Conservation (phyloP, 1,140 invertebrate species). For the Proales similis region DNA sequence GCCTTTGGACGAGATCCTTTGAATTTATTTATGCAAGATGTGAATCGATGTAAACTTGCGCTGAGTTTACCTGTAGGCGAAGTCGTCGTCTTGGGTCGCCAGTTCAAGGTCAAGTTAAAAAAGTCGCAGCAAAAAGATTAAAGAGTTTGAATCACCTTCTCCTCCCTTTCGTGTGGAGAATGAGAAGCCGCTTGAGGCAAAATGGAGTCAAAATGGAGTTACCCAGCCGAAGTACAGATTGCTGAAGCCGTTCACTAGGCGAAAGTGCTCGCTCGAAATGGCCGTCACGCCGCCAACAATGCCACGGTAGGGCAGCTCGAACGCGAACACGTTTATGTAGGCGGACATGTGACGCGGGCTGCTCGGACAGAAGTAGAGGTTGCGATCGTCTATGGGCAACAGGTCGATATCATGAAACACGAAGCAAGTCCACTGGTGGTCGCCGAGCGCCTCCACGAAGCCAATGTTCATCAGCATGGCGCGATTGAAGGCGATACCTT, state of each 20-base stretch:
- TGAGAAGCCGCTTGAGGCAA: background rate
- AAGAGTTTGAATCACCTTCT: slow-evolving; percentile 31
- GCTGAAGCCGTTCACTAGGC: slow-evolving; percentile 77
- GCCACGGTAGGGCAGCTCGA: slow-evolving; percentile 66
- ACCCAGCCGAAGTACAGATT: slow-evolving; percentile 73
- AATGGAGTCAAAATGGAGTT: background rate
- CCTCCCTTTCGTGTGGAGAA: slow-evolving; percentile 36
- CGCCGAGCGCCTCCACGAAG: slow-evolving; percentile 62
- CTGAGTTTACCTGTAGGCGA: slow-evolving; percentile 13
- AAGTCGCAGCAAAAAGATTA: background rate
- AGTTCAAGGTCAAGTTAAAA: background rate
- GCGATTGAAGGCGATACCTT: slow-evolving; percentile 69
- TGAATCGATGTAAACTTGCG: background rate
- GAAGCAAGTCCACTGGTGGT: slow-evolving; percentile 68
- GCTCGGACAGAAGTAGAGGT: slow-evolving; percentile 79
- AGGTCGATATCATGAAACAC: slow-evolving; percentile 89
- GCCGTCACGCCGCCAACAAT: slow-evolving; percentile 67
- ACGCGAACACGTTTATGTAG: slow-evolving; percentile 28
- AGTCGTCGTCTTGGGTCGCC: slow-evolving; percentile 27
- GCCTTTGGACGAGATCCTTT: slow-evolving; percentile 16
- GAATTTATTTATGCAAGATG: background rate
- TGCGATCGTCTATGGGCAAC: slow-evolving; percentile 75
- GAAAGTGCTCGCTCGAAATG: slow-evolving; percentile 59
- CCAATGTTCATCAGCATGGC: slow-evolving; percentile 87
- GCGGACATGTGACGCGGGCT: slow-evolving; percentile 66